Evolutionary conservation across 2,888 invertebrate species (phyloP), one percentile per base, ranked within the genome.

Genomic region (Noctua pronuba): DNA sequence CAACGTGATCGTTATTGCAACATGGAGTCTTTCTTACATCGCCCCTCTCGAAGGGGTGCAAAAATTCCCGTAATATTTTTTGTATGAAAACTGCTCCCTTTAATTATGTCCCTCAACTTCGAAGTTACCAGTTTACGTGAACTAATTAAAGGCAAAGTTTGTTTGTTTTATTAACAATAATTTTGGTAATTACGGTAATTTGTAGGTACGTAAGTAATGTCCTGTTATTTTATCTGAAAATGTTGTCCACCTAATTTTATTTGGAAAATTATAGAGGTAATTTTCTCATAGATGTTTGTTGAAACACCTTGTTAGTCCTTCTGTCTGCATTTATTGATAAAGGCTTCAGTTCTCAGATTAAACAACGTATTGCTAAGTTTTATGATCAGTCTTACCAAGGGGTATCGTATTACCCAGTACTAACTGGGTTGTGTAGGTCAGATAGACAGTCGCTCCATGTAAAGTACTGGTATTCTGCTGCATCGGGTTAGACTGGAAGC

Each of bases 101-200:
- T 78, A 75, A 83, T 79, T 73, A 69, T 66, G 72, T 69, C 68
- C 60, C 71, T 46, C 3, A 35, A 66, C 46, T 75, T 65, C 46
- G 21, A 55, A 72, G 52, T 75, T 75, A 13, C 62, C 69, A 70
- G 49, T 67, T 83, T 73, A 62, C 58, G 49, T 75, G 70, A 75
- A 70, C 75, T 83, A 73, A 83, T 83, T 83, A 83, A 68, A 76
- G 67, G 67, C 74, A 79, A 85, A 85, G 64, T 85, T 85, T 75
- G 79, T 85, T 85, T 79, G 79, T 83, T 83, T 83, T 79, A 79
- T 67, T 67, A 84, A 79, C 80, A 84, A 79, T 82, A 79, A 85
- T 74, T 74, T 76, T 75, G 24, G 35, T 85, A 67, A 74, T 73
- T 79, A 79, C 49, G 31, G 55, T 75, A 75, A 79, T 83, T 83